Evolutionary conservation across 2,797 vertebrate genomes (phyloP), one percentile per base, ranked within the genome.

Genomic region (Micromesistius poutassou): DNA sequence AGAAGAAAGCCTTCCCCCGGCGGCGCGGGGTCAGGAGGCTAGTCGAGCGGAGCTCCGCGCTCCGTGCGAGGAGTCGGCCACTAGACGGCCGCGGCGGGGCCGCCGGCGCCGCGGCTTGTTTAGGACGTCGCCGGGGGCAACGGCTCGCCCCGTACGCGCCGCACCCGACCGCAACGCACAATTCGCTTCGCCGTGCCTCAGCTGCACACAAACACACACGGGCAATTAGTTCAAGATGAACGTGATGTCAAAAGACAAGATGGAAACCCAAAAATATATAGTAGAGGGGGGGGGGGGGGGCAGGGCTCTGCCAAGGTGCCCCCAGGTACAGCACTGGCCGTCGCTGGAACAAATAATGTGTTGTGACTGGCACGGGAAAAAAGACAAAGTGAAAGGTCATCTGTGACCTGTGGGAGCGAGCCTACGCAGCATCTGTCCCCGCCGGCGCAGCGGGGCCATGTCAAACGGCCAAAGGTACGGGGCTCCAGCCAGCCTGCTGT

Each of bases 191-290:
- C 28, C 68, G 13, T 12, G 1, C 36, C 75, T 46, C 77, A 78
- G 35, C 36, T 71, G 42, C 74, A 80, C 30, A 75, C 78, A 72
- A 79, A 85, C 79, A 79, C 78, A 72, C 70, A 25, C 36, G 12
- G 72, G 74, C 71, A 80, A 81, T 85, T 87, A 82, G 88, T 82
- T 76, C 79, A 79, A 93, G 86, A 82, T 89, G 87, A 90, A 88
- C 82, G 85, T 94, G 89, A 91, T 91, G 89, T 92, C 92, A 91
- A 10, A 90, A 86, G 93, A 94, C 93, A 94, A 80, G 85, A 73
- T 78, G 79, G 75, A 90, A 90, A 88, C 16, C 19, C 22, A 55
- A 55, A 55, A 9, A 38, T 38, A 42, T 4, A 16, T 13, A 55
- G 46, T 22, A 55, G 46, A 55, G 22, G 5, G 46, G 4, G 5